phyloP scores from a whole-genome alignment of 2,113 vertebrate genomes.

The Hydrolagus affinis region DNA sequence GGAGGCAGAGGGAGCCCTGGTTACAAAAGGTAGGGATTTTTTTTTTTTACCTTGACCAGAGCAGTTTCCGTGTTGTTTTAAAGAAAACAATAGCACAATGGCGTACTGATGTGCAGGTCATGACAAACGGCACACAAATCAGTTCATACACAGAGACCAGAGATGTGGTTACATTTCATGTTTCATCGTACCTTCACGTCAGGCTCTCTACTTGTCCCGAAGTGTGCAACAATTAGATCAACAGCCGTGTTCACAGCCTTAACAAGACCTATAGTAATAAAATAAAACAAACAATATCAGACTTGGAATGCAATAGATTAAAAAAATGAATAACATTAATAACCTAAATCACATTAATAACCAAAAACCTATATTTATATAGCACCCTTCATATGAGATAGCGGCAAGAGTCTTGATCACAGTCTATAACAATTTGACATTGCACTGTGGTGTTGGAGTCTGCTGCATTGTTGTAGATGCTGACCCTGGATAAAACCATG shows the following conservation, averaged over 20 bases:
- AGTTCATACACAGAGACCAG: neutral
- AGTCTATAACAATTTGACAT: too few relatives aligned
- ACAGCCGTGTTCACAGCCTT: slow-evolving; percentile 90
- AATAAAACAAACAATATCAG: neutral
- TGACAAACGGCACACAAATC: neutral
- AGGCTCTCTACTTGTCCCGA: slow-evolving; percentile 84
- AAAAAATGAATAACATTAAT: too few relatives aligned
- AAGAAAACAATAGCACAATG: neutral
- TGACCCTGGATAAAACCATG: too few relatives aligned
- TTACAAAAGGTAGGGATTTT: neutral
- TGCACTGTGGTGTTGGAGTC: too few relatives aligned
- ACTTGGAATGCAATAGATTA: neutral
- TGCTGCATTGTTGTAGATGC: too few relatives aligned
- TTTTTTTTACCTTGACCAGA: too few relatives aligned
- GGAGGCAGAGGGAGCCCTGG: too few relatives aligned
- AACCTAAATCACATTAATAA: too few relatives aligned
- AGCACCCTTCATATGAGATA: too few relatives aligned
- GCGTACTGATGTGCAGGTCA: neutral
- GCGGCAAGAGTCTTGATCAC: too few relatives aligned
- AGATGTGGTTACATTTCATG: neutral
- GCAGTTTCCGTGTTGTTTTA: neutral
- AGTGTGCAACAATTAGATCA: slow-evolving; percentile 92
- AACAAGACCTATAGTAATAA: slow-evolving; percentile 63
- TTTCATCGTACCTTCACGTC: slow-evolving; percentile 72
- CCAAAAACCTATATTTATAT: too few relatives aligned